Base-by-base conservation (phyloP, 2,888 invertebrate genomes). In the Phasia obesa region DNA sequence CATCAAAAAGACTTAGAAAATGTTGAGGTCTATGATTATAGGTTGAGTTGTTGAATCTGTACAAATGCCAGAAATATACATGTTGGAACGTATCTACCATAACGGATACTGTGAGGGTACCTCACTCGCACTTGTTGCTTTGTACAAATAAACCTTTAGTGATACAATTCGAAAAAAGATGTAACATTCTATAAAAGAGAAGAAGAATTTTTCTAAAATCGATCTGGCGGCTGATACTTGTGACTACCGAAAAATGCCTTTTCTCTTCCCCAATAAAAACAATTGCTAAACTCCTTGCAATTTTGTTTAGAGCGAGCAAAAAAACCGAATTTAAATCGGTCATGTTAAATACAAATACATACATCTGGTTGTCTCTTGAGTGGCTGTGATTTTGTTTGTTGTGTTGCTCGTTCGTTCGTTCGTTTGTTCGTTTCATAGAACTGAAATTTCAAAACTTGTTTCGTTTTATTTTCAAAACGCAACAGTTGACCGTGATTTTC, bases 401-500 rank as follows among this genome's bases (percentile, higher is more conserved):
- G 17, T 59, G 23, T 67, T 59, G 38, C 19, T 60, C 44, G 27
- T 31, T 55, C 21, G 59, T n/a, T 49, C 44, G 19, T 62, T 60
- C 44, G 27, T 31, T 55, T 17, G 59, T n/a, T 49, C 44, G 19
- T 62, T 59, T 64, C 42, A 57, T 59, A 77, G 70, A 62, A 47
- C 60, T 55, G 44, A 62, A 70, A 47, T 35, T 44, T 55, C 17
- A 27, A 76, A 81, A 81, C 81, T 71, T 47, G 81, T 81, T 75
- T 35, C 11, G 1, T 81, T 23, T n/a, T 53, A 49, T 62, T 67
- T 73, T 17, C 38, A 64, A 65, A 81, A 76, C 67, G 77, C 73
- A 77, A 62, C 42, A 77, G 73, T 77, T 81, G 81, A 81, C 81
- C 81, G 77, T 81, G 81, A 81, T 81, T 81, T 81, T 62, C 51